These are phyloP conservation scores for Phalera bucephala DNA, from an alignment of 2,888 invertebrate genomes.

Conservation along the genomic window DNA sequence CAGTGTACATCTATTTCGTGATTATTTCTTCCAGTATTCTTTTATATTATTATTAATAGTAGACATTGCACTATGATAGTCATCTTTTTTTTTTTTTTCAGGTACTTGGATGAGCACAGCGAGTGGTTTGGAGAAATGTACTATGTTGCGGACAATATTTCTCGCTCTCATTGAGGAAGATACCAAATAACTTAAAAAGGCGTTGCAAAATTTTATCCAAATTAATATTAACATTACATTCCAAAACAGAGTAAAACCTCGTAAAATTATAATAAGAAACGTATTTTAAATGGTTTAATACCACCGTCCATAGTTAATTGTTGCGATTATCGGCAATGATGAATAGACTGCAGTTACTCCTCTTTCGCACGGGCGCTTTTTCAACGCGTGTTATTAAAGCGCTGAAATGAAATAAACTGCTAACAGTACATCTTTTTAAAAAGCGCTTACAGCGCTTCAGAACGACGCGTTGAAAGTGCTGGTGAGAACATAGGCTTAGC, in stretches of 20 bases:
- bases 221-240: background rate
- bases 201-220: background rate
- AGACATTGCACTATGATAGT: no score
- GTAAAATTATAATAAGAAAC: background rate
- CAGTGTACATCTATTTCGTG: no score
- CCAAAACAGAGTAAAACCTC: background rate
- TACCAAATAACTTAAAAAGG: background rate
- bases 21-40: no score
- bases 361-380: no score
- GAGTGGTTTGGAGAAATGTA: conserved; percentile 92
- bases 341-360: conserved; percentile 5
- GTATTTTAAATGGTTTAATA: background rate
- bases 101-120: conserved; percentile 89
- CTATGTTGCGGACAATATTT: conserved; percentile 82
- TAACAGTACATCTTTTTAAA: no score
- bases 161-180: conserved; percentile 64
- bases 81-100: no score
- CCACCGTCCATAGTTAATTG: conserved; percentile 1
- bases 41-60: no score
- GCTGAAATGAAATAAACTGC: no score
- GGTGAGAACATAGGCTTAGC: no score
- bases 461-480: no score
- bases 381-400: no score
- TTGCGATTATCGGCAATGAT: background rate
- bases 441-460: no score